A percentile compares a stretch with the other conserved stretches of the same genome.
Evolutionary conservation across 2,797 vertebrate genomes (phyloP).

Genomic region (Amazona finschi): DNA sequence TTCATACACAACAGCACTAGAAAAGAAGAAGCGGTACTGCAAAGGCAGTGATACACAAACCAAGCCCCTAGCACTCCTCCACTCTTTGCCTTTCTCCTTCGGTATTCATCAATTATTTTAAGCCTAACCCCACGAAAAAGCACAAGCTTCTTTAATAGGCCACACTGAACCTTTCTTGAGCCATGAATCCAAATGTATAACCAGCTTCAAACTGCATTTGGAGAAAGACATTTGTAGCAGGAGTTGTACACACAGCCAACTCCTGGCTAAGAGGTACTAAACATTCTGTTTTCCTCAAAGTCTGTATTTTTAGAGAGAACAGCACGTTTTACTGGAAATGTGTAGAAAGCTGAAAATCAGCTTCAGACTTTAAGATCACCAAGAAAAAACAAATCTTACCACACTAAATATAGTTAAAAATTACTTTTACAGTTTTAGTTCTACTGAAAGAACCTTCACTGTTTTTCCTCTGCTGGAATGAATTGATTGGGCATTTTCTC

Average conservation of each 20-base stretch:
- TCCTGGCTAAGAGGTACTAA: background rate
- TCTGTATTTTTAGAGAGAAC: conserved; percentile 33
- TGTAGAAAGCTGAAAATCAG: background rate
- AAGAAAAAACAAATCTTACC: background rate
- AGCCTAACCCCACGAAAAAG: background rate
- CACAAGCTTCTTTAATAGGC: background rate
- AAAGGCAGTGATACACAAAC: background rate
- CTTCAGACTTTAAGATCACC: background rate
- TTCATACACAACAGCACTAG: background rate
- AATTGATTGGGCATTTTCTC: background rate
- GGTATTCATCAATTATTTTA: background rate
- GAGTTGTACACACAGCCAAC: background rate
- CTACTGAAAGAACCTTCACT: background rate
- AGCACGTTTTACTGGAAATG: background rate
- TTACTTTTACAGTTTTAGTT: background rate
- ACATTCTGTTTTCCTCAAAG: background rate
- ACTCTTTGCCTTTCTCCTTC: background rate
- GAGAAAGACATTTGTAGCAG: background rate
- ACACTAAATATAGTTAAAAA: background rate
- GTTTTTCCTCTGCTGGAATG: background rate
- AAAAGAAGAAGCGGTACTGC: background rate
- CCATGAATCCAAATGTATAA: background rate
- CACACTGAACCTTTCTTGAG: background rate
- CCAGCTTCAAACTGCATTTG: background rate
- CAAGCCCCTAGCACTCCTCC: background rate